Conservation (phyloP, 2,888 invertebrate species). For the Drosophila koepferae region DNA sequence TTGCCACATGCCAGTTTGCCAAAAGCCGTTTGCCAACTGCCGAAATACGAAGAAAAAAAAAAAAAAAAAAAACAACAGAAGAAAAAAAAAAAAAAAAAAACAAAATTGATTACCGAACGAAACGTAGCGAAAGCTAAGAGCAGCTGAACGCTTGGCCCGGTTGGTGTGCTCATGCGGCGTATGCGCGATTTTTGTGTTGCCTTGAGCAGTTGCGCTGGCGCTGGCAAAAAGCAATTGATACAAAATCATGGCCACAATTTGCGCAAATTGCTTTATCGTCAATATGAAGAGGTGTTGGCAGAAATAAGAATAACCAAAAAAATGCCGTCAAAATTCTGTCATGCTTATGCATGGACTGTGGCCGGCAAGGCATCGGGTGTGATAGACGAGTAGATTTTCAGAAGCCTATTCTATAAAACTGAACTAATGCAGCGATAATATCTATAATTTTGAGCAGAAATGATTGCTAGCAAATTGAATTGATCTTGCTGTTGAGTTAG, state of each 20-base stretch:
- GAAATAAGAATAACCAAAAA: background rate
- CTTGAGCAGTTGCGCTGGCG: conserved; percentile 21
- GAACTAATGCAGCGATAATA: too few relatives aligned
- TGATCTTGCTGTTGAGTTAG: too few relatives aligned
- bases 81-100: conserved; percentile 5
- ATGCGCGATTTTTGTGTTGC: conserved; percentile 59
- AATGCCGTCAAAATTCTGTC: conserved; percentile 54
- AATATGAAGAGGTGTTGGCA: conserved; percentile 21
- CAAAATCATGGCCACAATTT: conserved; percentile 75
- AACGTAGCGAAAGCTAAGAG: conserved; percentile 10
- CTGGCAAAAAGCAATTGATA: conserved; percentile 68
- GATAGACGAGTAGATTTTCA: background rate
- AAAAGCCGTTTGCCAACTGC: conserved; percentile 36
- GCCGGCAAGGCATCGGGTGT: background rate
- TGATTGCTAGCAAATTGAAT: too few relatives aligned
- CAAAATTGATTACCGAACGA: conserved; percentile 57
- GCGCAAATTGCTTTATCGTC: conserved; percentile 67
- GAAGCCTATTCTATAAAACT: too few relatives aligned
- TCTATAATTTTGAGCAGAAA: too few relatives aligned
- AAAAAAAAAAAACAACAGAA: conserved; percentile 22
- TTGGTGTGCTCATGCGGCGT: conserved; percentile 44
- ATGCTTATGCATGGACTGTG: conserved; percentile 55
- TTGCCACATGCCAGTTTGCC: conserved; percentile 11
- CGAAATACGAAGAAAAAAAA: conserved; percentile 1
- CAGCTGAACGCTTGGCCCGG: background rate